Conservation (phyloP, 53 echinoderm and acorn worm genomes). For the Actinopyga echinites region DNA sequence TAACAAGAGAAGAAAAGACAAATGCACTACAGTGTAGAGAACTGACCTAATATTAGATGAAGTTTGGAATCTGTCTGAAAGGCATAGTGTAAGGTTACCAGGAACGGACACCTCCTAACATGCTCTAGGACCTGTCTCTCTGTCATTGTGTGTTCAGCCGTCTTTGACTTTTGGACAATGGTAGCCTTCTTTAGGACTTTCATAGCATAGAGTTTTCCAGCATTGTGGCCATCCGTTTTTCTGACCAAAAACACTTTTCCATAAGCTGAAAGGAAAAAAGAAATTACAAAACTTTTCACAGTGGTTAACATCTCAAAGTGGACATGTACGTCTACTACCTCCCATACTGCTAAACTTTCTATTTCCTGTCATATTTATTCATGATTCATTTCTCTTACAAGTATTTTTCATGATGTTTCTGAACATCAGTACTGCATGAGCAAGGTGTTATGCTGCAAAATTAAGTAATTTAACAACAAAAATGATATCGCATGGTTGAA, state of each 20-base stretch:
- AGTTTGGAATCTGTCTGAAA: constrained; percentile 99
- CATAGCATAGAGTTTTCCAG: constrained; percentile 92
- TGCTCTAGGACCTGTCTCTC: constrained; percentile 98
- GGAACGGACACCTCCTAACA: constrained; percentile 87
- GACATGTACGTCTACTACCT: no score
- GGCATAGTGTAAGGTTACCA: constrained; percentile 96
- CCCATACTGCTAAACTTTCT: no score
- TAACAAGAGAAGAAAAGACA: no score
- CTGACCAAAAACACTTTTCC: constrained; percentile 99
- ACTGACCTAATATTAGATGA: constrained; percentile 88
- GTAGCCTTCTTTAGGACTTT: constrained; percentile 99
- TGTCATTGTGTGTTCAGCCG: constrained; percentile 98
- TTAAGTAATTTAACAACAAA: no score
- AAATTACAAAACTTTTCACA: no score
- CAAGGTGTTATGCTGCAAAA: no score
- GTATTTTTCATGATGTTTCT: no score
- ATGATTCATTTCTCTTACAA: no score
- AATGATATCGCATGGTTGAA: no score
- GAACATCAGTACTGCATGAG: no score
- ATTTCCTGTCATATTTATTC: no score
- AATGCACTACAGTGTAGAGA: not conserved
- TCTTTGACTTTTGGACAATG: constrained; percentile 97
- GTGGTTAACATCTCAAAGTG: no score
- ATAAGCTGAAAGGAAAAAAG: constrained; percentile 65
- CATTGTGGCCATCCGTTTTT: constrained; percentile 80